A percentile compares a stretch with the other conserved stretches of the same genome.
These are phyloP conservation scores for Diplosoma virens DNA, from an alignment of 23 tunicate species.

Conservation along the genomic window DNA sequence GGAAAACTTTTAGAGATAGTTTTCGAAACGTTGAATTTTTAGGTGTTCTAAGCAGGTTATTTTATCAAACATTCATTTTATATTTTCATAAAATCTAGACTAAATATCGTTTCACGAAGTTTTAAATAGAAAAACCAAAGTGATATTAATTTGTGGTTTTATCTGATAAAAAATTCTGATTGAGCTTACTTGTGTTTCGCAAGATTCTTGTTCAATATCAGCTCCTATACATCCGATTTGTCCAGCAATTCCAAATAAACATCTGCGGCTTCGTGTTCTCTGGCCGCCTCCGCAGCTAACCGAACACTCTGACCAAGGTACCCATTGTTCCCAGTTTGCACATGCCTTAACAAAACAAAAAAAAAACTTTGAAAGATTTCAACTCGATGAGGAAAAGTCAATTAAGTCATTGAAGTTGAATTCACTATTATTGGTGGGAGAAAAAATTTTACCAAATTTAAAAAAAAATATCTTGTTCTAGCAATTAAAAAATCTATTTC, in stretches of 20 bases:
- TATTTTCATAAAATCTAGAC: no score
- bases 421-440: neutral
- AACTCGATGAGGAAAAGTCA: no score
- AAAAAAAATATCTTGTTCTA: neutral
- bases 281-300: slow-evolving; percentile 52
- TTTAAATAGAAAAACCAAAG: no score
- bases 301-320: slow-evolving; percentile 35
- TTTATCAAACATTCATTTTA: no score
- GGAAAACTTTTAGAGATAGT: no score
- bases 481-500: no score
- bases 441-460: neutral
- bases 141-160: no score
- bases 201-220: neutral
- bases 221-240: slow-evolving; percentile 40
- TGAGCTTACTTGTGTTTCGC: slow-evolving; percentile 24
- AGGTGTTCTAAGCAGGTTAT: no score
- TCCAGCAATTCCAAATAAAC: slow-evolving; percentile 53
- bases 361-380: neutral
- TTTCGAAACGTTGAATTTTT: no score
- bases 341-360: neutral
- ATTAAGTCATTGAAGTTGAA: neutral
- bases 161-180: no score
- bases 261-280: slow-evolving; percentile 31
- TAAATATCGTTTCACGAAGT: no score
- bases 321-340: slow-evolving; percentile 50